A percentile compares a stretch with the other conserved stretches of the same genome.
These are phyloP conservation scores for Myotis lucifugus DNA, from an alignment of 2,113 vertebrate genomes.

Conservation along the genomic window DNA sequence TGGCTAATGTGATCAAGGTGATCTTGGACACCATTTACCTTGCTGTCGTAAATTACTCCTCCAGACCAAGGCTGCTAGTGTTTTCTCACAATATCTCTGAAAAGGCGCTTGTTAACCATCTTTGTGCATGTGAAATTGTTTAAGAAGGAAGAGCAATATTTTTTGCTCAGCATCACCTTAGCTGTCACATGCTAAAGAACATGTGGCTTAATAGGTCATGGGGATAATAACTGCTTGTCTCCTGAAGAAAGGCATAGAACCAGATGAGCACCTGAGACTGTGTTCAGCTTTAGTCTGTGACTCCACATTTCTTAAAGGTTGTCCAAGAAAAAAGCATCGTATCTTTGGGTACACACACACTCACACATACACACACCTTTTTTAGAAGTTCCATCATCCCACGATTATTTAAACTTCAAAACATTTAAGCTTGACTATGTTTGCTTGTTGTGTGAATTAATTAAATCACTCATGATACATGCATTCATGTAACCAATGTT, in stretches of 20 bases:
- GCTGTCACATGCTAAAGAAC: constrained; percentile 74
- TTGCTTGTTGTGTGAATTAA: constrained; percentile 27
- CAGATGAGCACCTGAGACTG: constrained; percentile 53
- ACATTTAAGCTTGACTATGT: constrained; percentile 3
- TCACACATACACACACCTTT: neutral
- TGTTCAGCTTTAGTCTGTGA: constrained; percentile 7
- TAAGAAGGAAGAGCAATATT: constrained; percentile 69
- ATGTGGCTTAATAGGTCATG: constrained; percentile 75
- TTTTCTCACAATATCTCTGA: constrained; percentile 57
- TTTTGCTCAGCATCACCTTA: constrained; percentile 72
- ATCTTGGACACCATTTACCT: constrained; percentile 55
- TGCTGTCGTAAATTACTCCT: constrained; percentile 69
- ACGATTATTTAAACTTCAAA: neutral
- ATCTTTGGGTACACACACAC: neutral
- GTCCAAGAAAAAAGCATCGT: neutral
- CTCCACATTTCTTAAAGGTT: constrained; percentile 45
- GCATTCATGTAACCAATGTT: neutral
- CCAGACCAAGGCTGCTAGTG: constrained; percentile 52
- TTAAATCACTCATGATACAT: neutral
- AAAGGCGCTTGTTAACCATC: constrained; percentile 66
- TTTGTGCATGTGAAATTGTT: constrained; percentile 70
- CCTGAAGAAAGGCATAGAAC: constrained; percentile 42
- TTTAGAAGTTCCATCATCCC: neutral
- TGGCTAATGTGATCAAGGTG: constrained; percentile 52
- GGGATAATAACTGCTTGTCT: constrained; percentile 74